phyloP scores from a whole-genome alignment of 2,888 invertebrate genomes.

The Halocaridina rubra region DNA sequence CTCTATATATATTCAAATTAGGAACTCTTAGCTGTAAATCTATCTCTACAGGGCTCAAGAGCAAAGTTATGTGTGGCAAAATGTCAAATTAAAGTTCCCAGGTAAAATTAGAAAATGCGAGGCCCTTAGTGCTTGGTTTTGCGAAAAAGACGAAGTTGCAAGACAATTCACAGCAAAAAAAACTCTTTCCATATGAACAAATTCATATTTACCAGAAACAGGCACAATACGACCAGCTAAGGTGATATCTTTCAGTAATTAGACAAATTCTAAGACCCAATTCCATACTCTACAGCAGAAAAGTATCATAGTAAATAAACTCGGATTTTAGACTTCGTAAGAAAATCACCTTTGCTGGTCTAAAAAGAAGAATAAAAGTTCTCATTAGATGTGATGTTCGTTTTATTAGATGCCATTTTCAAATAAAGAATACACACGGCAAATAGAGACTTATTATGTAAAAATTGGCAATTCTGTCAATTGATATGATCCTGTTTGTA shows the following conservation, averaged over 20 bases:
- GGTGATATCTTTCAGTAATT: too few relatives aligned
- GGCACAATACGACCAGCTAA: slow-evolving; percentile 50
- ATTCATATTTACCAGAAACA: slow-evolving; percentile 54
- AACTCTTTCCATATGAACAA: too few relatives aligned
- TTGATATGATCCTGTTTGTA: too few relatives aligned
- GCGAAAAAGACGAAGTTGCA: slow-evolving; percentile 31
- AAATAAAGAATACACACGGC: slow-evolving; percentile 30
- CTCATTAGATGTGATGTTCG: neutral
- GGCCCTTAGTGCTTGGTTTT: slow-evolving; percentile 61
- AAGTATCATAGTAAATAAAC: too few relatives aligned
- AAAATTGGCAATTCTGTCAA: too few relatives aligned
- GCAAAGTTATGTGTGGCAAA: neutral
- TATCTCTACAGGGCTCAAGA: too few relatives aligned
- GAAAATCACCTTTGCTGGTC: slow-evolving; percentile 40
- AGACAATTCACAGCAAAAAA: neutral
- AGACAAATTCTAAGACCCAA: too few relatives aligned
- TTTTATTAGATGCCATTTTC: slow-evolving; percentile 50
- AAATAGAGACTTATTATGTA: too few relatives aligned
- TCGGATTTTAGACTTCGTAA: too few relatives aligned
- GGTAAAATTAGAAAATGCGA: slow-evolving; percentile 29
- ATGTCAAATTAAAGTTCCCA: neutral
- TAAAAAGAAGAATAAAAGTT: slow-evolving; percentile 37
- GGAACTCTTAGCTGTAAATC: too few relatives aligned
- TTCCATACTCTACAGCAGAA: too few relatives aligned
- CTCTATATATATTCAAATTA: slow-evolving; percentile 37